Evolutionary conservation across 2,113 vertebrate species (phyloP), one percentile per base, ranked within the genome.

Genomic region (Peromyscus polionotus): DNA sequence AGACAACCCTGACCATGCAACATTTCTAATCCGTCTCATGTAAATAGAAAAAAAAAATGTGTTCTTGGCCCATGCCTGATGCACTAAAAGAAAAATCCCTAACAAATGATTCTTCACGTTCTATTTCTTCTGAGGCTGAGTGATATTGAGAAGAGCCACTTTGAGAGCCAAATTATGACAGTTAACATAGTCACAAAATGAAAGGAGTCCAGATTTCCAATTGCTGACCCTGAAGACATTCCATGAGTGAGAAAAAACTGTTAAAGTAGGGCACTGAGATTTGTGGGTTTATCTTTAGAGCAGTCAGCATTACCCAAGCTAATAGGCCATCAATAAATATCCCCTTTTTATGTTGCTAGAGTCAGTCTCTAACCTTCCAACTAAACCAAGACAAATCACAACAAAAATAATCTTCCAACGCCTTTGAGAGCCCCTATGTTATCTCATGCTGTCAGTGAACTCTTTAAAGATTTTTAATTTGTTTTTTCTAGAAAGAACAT

Each of bases 401-500:
- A 79, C 31, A 96, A 79, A 75, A 88, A 90, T 42, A 94, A 86
- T 86, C 33, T 85, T 92, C 59, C 68, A 72, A 54, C 85, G 51
- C 24, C 57, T 92, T 24, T 13, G 12, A 77, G 14, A 67, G 1
- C 31, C 76, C 54, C 20, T 76, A 6, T 36, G 61, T 93, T 33
- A 83, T 42, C 4, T 88, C 17, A 39, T 57, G 31, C 39, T 92
- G 31, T 85, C 91, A 94, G 88, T 22, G 20, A 97, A 61, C 22
- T 79, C 90, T 87, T 81, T 51, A 91, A 65, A 17, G 87, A 31
- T 86, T 84, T 80, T 73, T 80, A 68, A 84, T 91, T 91, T 97
- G n/a, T 85, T 42, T 95, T 95, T 85, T 95, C 59, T 31, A 90
- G 19, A 39, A 88, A 93, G 17, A 92, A 70, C 51, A 68, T 77